These are phyloP conservation scores for Cheilosia urbana DNA, from an alignment of 2,888 invertebrate genomes.

Conservation along the genomic window DNA sequence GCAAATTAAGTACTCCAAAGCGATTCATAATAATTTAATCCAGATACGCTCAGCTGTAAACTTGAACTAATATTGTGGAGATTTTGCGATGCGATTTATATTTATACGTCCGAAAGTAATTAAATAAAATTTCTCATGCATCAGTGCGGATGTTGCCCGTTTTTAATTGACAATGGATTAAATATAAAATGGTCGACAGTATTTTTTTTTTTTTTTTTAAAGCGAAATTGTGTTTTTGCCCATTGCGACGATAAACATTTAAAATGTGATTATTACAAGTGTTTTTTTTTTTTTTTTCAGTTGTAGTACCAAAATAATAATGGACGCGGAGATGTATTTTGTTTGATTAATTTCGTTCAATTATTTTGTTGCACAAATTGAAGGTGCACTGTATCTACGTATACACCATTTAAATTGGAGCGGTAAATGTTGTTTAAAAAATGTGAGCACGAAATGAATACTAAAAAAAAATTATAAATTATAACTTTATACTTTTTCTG, in stretches of 20 bases:
- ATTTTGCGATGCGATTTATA: constrained; percentile 36
- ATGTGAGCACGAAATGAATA: background rate
- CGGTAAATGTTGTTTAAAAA: background rate
- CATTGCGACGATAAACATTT: background rate
- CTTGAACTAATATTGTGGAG: constrained; percentile 29
- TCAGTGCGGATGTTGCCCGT: constrained; percentile 32
- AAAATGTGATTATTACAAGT: background rate
- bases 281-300: background rate
- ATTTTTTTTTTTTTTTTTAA: background rate
- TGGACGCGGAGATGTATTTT: constrained; percentile 2
- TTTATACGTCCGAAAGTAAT: constrained; percentile 35
- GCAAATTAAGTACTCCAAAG: constrained; percentile 56
- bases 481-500: no score
- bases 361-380: background rate
- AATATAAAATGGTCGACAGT: constrained; percentile 24
- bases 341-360: constrained; percentile 5
- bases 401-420: background rate
- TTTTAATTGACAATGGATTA: constrained; percentile 31
- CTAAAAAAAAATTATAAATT: no score
- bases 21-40: constrained; percentile 48
- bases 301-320: constrained; percentile 8
- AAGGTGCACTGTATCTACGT: background rate
- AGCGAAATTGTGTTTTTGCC: no score
- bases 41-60: constrained; percentile 29
- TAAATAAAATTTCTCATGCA: constrained; percentile 45